These are phyloP conservation scores for Hirtodrosophila histrioides DNA, from an alignment of 2,888 invertebrate genomes.

Conservation along the genomic window DNA sequence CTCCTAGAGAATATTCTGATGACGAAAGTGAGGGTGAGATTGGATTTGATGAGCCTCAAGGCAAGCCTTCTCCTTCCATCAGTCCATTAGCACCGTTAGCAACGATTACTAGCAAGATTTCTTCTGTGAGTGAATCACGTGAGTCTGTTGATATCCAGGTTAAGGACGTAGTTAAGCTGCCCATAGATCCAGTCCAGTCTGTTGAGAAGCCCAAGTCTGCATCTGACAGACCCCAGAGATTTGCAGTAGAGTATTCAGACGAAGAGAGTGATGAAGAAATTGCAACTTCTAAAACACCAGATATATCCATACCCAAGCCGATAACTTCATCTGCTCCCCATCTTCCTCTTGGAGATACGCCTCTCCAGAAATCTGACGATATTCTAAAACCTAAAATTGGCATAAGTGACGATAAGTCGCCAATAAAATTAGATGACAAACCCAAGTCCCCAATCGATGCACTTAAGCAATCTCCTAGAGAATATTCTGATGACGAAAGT, in stretches of 20 bases:
- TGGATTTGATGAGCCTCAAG: neutral
- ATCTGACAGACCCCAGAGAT: neutral
- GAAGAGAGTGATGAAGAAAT: conserved; percentile 13
- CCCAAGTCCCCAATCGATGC: conserved; percentile 12
- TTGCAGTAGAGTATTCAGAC: conserved; percentile 5
- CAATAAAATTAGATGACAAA: conserved; percentile 12
- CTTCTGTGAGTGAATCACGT: conserved; percentile 4
- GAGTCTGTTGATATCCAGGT: conserved; percentile 10
- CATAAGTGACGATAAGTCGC: conserved; percentile 2
- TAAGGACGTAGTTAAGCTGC: conserved; percentile 13
- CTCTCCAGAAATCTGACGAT: neutral
- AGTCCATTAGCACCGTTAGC: neutral
- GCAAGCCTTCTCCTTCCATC: neutral
- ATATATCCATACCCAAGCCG: too few relatives aligned
- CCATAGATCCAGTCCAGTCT: neutral
- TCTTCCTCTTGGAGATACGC: conserved; percentile 2
- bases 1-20: conserved; percentile 2
- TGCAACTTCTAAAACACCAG: neutral
- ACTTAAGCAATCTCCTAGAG: neutral
- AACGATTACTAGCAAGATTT: neutral
- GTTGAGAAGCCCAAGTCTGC: neutral
- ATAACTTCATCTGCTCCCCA: neutral
- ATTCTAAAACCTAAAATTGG: conserved; percentile 6
- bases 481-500: conserved; percentile 14
- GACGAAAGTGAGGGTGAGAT: conserved; percentile 17